Evolutionary conservation across 2,888 invertebrate genomes (phyloP).

Genomic region (Palloptera scutellata): DNA sequence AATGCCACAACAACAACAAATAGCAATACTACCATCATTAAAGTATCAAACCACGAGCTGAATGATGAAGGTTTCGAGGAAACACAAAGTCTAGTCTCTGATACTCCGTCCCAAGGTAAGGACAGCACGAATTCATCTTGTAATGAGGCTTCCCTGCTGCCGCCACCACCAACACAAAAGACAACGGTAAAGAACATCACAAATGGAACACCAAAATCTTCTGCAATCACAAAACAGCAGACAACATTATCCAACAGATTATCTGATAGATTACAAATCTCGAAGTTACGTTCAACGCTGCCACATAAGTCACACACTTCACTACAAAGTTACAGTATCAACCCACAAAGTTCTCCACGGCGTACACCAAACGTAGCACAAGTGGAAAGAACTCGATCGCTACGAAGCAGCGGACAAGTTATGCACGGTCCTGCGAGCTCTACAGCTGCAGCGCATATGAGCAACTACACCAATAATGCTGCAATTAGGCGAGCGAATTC

Average conservation of each 20-base stretch:
- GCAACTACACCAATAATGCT: constrained; percentile 41
- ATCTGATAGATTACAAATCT: constrained; percentile 50
- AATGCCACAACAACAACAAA: constrained; percentile 23
- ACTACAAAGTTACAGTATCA: constrained; percentile 8
- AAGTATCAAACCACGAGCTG: constrained; percentile 67
- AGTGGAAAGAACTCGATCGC: constrained; percentile 27
- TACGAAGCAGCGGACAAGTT: constrained; percentile 68
- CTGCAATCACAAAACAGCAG: constrained; percentile 37
- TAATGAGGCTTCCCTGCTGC: constrained; percentile 70
- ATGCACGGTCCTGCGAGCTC: constrained; percentile 69
- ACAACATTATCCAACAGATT: constrained; percentile 42
- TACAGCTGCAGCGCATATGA: constrained; percentile 42
- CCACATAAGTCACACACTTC: constrained; percentile 32
- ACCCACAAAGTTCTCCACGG: constrained; percentile 20
- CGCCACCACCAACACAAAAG: constrained; percentile 46
- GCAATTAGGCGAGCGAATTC: constrained; percentile 39
- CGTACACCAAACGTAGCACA: constrained; percentile 30
- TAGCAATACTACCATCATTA: constrained; percentile 43
- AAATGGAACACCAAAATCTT: constrained; percentile 46
- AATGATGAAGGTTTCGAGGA: constrained; percentile 93
- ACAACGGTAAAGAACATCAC: constrained; percentile 24
- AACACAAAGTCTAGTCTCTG: constrained; percentile 86
- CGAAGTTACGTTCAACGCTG: constrained; percentile 41
- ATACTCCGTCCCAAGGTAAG: constrained; percentile 82
- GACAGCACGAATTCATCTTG: constrained; percentile 75